Percentiles rank a stretch among this genome's conserved stretches.
Conservation (phyloP, 2,888 invertebrate species). For the Ichneumoninae sp. region DNA sequence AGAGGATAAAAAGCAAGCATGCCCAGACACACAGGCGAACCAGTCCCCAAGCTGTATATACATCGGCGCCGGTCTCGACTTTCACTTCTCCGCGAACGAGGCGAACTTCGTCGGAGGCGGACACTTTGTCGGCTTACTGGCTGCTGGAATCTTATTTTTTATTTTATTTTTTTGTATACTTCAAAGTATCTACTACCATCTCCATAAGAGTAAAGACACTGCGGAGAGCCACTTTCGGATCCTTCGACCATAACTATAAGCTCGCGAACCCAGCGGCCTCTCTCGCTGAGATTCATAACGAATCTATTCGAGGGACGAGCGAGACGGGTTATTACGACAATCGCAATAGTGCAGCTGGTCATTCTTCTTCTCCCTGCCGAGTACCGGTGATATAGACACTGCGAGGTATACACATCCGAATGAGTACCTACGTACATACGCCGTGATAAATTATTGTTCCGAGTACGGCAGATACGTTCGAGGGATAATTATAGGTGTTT, state of each 20-base stretch:
- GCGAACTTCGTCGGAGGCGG: constrained; percentile 63
- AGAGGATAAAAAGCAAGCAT: constrained; percentile 20
- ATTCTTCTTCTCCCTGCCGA: background rate
- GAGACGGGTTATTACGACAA: constrained; percentile 45
- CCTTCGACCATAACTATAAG: background rate
- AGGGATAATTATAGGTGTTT: constrained; percentile 50
- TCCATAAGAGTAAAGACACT: constrained; percentile 1
- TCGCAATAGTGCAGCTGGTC: constrained; percentile 50
- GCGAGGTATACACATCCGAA: background rate
- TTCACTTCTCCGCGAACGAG: constrained; percentile 67
- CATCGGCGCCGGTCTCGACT: constrained; percentile 48
- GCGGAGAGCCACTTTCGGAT: constrained; percentile 33
- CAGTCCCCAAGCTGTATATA: constrained; percentile 57
- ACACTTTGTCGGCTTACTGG: constrained; percentile 63
- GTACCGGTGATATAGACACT: background rate
- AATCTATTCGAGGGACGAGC: constrained; percentile 45
- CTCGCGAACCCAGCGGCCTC: background rate
- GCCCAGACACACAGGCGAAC: constrained; percentile 59
- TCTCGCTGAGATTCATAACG: constrained; percentile 53
- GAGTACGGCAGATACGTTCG: constrained; percentile 41
- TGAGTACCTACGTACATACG: background rate
- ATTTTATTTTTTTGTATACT: constrained; percentile 5
- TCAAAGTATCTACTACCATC: constrained; percentile 47
- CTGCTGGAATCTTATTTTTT: constrained; percentile 38
- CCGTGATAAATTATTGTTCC: constrained; percentile 28